phyloP scores from a whole-genome alignment of 1,140 invertebrate genomes.

The Cydia splendana region DNA sequence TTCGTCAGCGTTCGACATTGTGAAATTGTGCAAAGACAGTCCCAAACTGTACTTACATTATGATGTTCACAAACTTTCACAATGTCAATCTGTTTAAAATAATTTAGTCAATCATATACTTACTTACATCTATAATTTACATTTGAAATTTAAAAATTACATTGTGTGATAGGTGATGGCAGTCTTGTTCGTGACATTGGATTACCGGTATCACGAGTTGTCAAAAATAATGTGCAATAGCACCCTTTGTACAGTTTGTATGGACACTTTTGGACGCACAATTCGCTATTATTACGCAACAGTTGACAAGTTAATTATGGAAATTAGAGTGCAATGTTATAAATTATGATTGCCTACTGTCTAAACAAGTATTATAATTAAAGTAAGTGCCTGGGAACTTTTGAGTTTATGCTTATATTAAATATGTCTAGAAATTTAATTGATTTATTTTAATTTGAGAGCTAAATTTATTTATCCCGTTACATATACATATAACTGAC shows the following conservation, averaged over 20 bases:
- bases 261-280: neutral
- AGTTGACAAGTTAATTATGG: constrained; percentile 21
- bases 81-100: no score
- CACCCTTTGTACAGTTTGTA: neutral
- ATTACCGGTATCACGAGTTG: neutral
- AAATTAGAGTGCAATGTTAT: neutral
- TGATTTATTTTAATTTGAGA: neutral
- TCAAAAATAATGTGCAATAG: neutral
- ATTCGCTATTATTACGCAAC: constrained; percentile 2
- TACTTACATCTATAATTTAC: no score
- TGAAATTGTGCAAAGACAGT: neutral
- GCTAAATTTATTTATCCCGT: neutral
- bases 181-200: no score
- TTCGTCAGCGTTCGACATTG: neutral
- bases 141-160: no score
- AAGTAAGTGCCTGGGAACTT: neutral
- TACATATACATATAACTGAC: no score
- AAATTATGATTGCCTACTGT: constrained; percentile 8
- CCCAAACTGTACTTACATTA: neutral
- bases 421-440: constrained; percentile 4
- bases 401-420: neutral
- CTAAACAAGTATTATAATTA: neutral
- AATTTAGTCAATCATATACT: no score
- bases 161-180: no score
- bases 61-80: no score